phyloP scores from a whole-genome alignment of 1,140 invertebrate species.

The Cydia splendana region DNA sequence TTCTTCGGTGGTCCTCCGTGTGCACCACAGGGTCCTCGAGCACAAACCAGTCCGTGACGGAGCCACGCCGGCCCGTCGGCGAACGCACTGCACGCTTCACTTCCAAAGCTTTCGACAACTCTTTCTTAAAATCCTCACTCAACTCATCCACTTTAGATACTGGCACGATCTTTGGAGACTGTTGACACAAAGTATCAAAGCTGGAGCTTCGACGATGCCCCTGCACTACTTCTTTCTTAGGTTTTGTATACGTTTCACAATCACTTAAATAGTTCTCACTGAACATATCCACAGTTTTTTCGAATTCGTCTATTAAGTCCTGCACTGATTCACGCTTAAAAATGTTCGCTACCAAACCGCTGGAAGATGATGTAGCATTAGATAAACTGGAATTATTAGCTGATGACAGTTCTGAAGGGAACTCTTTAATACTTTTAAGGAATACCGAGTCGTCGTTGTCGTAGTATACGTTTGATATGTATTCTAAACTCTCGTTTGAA shows the following conservation, averaged over 20 bases:
- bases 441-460: slow-evolving; percentile 63
- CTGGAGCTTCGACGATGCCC: slow-evolving; percentile 66
- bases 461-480: slow-evolving; percentile 61
- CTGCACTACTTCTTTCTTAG: slow-evolving; percentile 41
- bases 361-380: slow-evolving; percentile 51
- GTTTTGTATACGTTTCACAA: slow-evolving; percentile 68
- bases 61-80: slow-evolving; percentile 54
- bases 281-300: slow-evolving; percentile 68
- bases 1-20: not conserved
- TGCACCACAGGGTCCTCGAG: slow-evolving; percentile 57
- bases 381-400: slow-evolving; percentile 60
- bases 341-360: slow-evolving; percentile 57
- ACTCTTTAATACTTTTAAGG: slow-evolving; percentile 65
- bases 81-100: slow-evolving; percentile 46
- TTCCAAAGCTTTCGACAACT: slow-evolving; percentile 58
- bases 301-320: slow-evolving; percentile 66
- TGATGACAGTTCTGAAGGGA: slow-evolving; percentile 52
- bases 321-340: slow-evolving; percentile 64
- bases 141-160: slow-evolving; percentile 59
- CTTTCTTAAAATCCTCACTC: slow-evolving; percentile 66
- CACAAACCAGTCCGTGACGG: slow-evolving; percentile 73
- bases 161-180: slow-evolving; percentile 67
- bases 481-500: slow-evolving; percentile 62
- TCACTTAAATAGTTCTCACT: slow-evolving; percentile 73
- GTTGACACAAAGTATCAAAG: slow-evolving; percentile 51